A percentile compares a stretch with the other conserved stretches of the same genome.
phyloP scores from a whole-genome alignment of 2,113 vertebrate species.

The Gambusia holbrooki region DNA sequence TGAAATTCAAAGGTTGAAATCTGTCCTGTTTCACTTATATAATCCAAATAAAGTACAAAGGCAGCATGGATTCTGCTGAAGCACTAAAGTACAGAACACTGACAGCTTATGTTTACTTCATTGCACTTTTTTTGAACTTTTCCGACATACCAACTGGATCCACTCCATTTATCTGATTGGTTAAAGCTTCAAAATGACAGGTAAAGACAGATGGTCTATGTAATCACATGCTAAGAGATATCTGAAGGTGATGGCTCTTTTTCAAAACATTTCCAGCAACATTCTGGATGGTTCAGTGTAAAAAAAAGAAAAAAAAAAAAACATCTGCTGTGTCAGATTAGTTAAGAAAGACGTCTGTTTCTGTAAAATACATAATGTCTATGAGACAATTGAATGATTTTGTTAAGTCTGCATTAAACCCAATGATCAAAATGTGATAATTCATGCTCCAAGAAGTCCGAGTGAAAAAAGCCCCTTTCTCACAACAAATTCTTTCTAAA shows the following conservation, averaged over 20 bases:
- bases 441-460: no score
- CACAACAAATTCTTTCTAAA: no score
- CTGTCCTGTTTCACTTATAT: no score
- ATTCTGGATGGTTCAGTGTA: not conserved
- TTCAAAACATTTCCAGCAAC: constrained; percentile 3
- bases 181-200: constrained; percentile 7
- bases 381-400: not conserved
- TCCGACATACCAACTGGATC: not conserved
- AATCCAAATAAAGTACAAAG: no score
- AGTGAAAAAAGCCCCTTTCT: no score
- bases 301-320: not conserved
- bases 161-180: not conserved
- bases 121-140: not conserved
- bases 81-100: constrained; percentile 7
- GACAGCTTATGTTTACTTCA: not conserved
- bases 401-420: not conserved
- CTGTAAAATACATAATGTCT: not conserved
- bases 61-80: not conserved
- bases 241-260: not conserved
- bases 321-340: constrained; percentile 1
- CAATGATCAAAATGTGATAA: no score
- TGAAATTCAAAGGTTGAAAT: no score
- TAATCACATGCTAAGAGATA: constrained; percentile 2
- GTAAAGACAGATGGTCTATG: constrained; percentile 14
- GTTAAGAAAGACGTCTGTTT: not conserved